Conservation (phyloP, 2,113 vertebrate genomes). For the Apodemus speciosus region DNA sequence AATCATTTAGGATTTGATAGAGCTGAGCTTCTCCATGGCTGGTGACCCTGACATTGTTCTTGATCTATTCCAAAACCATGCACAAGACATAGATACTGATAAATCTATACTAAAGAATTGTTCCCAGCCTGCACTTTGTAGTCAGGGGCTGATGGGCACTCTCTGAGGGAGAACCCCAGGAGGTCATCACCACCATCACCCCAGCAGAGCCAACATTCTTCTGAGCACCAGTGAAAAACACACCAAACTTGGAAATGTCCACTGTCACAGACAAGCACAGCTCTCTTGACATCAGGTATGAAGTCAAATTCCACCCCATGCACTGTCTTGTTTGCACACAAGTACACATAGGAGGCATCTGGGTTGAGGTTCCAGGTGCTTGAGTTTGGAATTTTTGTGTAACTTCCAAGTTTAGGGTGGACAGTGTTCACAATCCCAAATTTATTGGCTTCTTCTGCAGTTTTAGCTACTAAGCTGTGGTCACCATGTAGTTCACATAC, state of each 20-base stretch:
- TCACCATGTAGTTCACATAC: too few relatives aligned
- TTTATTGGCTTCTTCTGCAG: too few relatives aligned
- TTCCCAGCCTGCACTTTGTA: slow-evolving; percentile 93
- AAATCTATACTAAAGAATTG: slow-evolving; percentile 92
- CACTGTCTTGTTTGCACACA: slow-evolving; percentile 96
- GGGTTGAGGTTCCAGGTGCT: slow-evolving; percentile 94
- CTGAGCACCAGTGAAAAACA: slow-evolving; percentile 97
- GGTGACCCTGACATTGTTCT: too few relatives aligned
- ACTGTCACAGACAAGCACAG: slow-evolving; percentile 93
- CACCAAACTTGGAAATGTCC: slow-evolving; percentile 92
- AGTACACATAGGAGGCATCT: slow-evolving; percentile 95
- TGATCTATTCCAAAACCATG: too few relatives aligned
- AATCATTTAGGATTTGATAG: too few relatives aligned
- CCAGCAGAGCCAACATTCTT: slow-evolving; percentile 97
- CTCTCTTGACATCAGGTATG: slow-evolving; percentile 92
- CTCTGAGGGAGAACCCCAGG: slow-evolving; percentile 90
- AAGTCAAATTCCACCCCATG: slow-evolving; percentile 97
- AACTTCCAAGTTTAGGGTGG: too few relatives aligned
- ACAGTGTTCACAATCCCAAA: too few relatives aligned
- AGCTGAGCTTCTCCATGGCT: too few relatives aligned
- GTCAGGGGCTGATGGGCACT: slow-evolving; percentile 94
- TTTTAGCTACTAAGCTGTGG: too few relatives aligned
- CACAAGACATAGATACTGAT: slow-evolving; percentile 59
- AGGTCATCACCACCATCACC: slow-evolving; percentile 94
- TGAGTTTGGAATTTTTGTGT: slow-evolving; percentile 91